Conservation (phyloP, 2,113 vertebrate species). For the Dromiciops gliroides region DNA sequence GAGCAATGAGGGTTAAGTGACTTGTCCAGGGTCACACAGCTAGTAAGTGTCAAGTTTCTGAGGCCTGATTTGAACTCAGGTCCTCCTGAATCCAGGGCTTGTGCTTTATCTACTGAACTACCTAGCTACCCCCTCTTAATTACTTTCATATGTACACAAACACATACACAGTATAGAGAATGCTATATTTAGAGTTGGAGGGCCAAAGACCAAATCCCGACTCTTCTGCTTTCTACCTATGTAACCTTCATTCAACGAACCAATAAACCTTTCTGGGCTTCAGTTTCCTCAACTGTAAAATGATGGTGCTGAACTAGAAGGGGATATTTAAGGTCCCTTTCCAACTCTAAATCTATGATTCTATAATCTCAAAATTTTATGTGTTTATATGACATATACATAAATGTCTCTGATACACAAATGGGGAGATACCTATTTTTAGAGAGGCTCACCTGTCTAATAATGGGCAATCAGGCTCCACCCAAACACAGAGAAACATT, state of each 20-base stretch:
- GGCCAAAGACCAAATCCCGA: background rate
- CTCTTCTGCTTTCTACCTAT: background rate
- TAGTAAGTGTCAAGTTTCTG: too few relatives aligned
- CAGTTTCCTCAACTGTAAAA: background rate
- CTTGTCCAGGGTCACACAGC: too few relatives aligned
- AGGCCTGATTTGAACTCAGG: too few relatives aligned
- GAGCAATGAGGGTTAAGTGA: too few relatives aligned
- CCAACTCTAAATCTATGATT: too few relatives aligned
- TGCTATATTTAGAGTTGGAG: background rate
- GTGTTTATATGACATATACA: background rate
- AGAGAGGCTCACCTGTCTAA: background rate
- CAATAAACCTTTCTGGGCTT: background rate
- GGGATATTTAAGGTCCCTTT: too few relatives aligned
- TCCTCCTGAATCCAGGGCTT: too few relatives aligned
- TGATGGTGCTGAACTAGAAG: too few relatives aligned
- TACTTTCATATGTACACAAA: too few relatives aligned
- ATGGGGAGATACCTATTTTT: background rate
- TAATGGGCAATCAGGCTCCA: background rate
- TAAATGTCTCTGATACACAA: background rate
- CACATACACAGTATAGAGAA: background rate
- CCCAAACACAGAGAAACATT: background rate
- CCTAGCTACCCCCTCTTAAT: too few relatives aligned
- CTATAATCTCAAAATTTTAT: background rate
- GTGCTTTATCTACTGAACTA: too few relatives aligned
- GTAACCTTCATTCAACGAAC: background rate